Conservation (phyloP, 2,113 vertebrate species). For the Podocnemis expansa region DNA sequence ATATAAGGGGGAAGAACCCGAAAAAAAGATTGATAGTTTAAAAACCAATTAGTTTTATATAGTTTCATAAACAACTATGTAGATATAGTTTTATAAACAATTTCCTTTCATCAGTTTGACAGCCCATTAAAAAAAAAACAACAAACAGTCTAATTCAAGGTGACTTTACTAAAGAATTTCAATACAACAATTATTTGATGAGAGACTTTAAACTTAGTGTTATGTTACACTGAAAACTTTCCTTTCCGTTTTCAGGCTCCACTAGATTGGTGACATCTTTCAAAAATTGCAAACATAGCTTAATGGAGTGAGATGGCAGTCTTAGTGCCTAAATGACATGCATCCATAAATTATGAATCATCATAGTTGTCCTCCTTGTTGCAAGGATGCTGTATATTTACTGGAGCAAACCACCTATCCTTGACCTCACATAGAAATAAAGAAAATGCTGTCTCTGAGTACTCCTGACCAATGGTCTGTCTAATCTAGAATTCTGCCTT, state of each 20-base stretch:
- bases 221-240: neutral
- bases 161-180: neutral
- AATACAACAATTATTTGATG: neutral
- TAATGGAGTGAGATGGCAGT: neutral
- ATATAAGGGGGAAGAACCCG: neutral
- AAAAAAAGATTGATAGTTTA: neutral
- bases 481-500: neutral
- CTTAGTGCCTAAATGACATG: neutral
- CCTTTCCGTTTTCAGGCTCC: neutral
- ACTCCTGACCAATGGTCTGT: neutral
- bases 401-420: neutral
- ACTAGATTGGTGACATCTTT: neutral
- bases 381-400: neutral
- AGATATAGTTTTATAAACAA: neutral
- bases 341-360: neutral
- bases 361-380: rapidly evolving
- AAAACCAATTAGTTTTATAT: no score
- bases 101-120: neutral
- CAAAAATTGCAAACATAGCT: neutral
- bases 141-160: neutral
- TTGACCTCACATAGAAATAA: neutral
- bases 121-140: neutral
- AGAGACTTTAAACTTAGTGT: neutral
- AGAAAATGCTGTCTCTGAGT: neutral
- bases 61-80: neutral